phyloP scores from a whole-genome alignment of 2,888 invertebrate species.

The Microplitis deprimator region DNA sequence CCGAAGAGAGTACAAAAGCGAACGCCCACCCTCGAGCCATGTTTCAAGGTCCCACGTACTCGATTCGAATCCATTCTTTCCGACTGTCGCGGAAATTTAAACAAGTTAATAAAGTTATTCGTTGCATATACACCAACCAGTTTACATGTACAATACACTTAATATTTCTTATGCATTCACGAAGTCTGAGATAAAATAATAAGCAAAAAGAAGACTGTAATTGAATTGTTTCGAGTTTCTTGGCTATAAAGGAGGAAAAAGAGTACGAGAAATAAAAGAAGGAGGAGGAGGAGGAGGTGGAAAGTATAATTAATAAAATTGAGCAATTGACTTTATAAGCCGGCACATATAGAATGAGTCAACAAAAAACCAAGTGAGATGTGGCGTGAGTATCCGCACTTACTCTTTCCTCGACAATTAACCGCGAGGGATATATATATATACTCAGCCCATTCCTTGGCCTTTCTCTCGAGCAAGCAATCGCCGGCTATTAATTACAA shows the following conservation, averaged over 20 bases:
- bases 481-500: conserved; percentile 69
- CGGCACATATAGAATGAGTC: conserved; percentile 3
- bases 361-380: conserved; percentile 7
- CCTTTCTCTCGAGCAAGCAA: conserved; percentile 50
- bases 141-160: background rate
- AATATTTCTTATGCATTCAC: background rate
- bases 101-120: conserved; percentile 18
- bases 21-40: conserved; percentile 18
- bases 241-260: background rate
- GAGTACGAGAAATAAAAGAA: background rate
- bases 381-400: conserved; percentile 65
- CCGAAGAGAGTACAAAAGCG: conserved; percentile 10
- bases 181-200: background rate
- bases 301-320: conserved; percentile 14
- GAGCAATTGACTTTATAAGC: conserved; percentile 14
- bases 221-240: background rate
- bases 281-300: background rate
- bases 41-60: conserved; percentile 12
- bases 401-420: conserved; percentile 67
- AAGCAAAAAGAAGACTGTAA: background rate
- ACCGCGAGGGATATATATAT: conserved; percentile 49
- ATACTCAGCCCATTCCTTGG: background rate
- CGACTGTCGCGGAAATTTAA: conserved; percentile 17
- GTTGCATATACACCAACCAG: background rate
- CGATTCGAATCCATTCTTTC: conserved; percentile 22